Evolutionary conservation across 2,797 vertebrate species (phyloP), one percentile per base, ranked within the genome.

Genomic region (Smutsia gigantea): DNA sequence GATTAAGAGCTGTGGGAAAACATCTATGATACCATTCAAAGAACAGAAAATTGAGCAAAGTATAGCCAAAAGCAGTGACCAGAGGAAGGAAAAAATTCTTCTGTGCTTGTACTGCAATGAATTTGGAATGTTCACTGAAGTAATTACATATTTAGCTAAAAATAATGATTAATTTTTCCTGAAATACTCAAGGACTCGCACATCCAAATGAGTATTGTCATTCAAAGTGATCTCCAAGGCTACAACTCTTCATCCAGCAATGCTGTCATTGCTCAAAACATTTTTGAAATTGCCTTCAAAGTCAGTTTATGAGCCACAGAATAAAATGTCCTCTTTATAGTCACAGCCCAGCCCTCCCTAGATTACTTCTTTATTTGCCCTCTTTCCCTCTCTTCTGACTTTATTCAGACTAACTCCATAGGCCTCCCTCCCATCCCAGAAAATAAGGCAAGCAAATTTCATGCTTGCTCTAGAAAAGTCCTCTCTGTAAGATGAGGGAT

Each of bases 161-260:
- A 96, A 71, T 91, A 94, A 86, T 96, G 84, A 93, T 90, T 96
- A 90, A 69, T 87, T 97, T 87, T 96, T 90, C 51, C 94, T 87
- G 77, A 96, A 89, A 49, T 46, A 75, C 71, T 95, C 34, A 25
- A 61, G 71, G 95, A 78, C 39, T 90, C 81, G 81, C 64, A 94
- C 39, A 72, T 55, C 71, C 85, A 90, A 95, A 90, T 81, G 78
- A 95, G 46, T 79, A 79, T 27, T 92, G 93, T 90, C 90, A 90
- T 55, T 96, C 85, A 92, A 87, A 93, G 66, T 29, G 74, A 94
- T 94, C 94, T 92, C 84, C 90, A 84, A 53, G 81, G 75, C 71
- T 79, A 49, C 59, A 95, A 82, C 55, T 87, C 49, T 90, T 92
- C 84, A 96, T 75, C 85, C 34, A 66, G 63, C 66, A 78, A 69